Evolutionary conservation across 2,888 invertebrate genomes (phyloP).

Genomic region (Baronia brevicornis): DNA sequence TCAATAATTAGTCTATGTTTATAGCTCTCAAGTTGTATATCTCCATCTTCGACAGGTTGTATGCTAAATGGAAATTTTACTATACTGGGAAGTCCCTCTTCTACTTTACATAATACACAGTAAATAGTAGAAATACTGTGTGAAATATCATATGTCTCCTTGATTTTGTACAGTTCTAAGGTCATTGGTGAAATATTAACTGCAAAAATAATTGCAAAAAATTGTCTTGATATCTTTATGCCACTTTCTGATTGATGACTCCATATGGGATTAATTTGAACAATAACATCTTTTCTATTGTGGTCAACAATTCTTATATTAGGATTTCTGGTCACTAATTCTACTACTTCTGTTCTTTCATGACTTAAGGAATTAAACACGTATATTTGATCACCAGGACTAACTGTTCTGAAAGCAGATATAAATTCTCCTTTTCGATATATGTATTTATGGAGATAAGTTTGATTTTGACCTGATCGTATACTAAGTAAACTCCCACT

Average conservation of each 20-base stretch:
- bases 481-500: constrained; percentile 76
- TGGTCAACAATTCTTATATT: constrained; percentile 84
- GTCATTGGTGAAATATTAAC: constrained; percentile 86
- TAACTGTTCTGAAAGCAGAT: constrained; percentile 60
- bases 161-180: constrained; percentile 79
- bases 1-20: constrained; percentile 87
- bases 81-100: constrained; percentile 27
- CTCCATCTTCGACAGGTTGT: constrained; percentile 83
- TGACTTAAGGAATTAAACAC: constrained; percentile 91
- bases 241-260: constrained; percentile 39
- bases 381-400: constrained; percentile 78
- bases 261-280: constrained; percentile 62
- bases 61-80: constrained; percentile 49
- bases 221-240: constrained; percentile 49
- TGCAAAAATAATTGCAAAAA: constrained; percentile 81
- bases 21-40: constrained; percentile 88
- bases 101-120: constrained; percentile 42
- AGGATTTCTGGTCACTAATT: constrained; percentile 80
- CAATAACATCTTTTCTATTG: constrained; percentile 68
- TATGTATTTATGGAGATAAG: constrained; percentile 61
- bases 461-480: constrained; percentile 82
- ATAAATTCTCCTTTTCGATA: constrained; percentile 58
- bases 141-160: constrained; percentile 40
- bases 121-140: constrained; percentile 51
- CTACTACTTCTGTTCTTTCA: constrained; percentile 84